Evolutionary conservation across 1,140 invertebrate genomes (phyloP).

Genomic region (Lethrus apterus): DNA sequence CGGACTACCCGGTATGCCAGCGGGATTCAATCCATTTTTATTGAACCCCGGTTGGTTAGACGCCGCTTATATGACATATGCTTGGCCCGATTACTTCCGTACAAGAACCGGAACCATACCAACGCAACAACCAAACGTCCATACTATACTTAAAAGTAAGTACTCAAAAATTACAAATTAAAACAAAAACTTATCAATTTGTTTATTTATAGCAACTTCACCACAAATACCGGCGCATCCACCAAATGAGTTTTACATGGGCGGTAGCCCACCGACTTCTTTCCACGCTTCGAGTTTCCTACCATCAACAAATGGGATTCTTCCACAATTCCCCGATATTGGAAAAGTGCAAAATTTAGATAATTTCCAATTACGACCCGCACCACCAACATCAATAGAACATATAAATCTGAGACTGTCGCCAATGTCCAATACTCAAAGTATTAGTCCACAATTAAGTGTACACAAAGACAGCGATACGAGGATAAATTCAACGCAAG

Average conservation of each 20-base stretch:
- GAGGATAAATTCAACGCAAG: conserved; percentile 53
- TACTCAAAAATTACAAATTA: background rate
- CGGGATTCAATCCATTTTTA: conserved; percentile 61
- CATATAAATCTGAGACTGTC: conserved; percentile 29
- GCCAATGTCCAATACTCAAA: conserved; percentile 29
- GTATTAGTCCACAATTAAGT: conserved; percentile 24
- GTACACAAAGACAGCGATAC: conserved; percentile 33
- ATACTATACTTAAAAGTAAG: conserved; percentile 16
- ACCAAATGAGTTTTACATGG: conserved; percentile 43
- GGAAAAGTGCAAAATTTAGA: conserved; percentile 23
- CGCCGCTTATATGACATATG: conserved; percentile 63
- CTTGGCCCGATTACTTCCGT: conserved; percentile 61
- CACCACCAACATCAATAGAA: conserved; percentile 25
- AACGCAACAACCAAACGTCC: conserved; percentile 36
- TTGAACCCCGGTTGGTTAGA: conserved; percentile 69
- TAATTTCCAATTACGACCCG: conserved; percentile 16
- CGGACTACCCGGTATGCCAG: conserved; percentile 56
- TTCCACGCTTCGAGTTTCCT: conserved; percentile 32
- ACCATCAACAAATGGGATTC: conserved; percentile 16
- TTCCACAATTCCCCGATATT: conserved; percentile 16
- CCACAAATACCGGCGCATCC: conserved; percentile 36
- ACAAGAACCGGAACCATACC: conserved; percentile 39
- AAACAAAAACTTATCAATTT: conserved; percentile 3
- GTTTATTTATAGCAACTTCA: conserved; percentile 28
- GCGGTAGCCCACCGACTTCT: conserved; percentile 42